Base-by-base conservation (phyloP, 2,888 invertebrate species). In the Nezara viridula region DNA sequence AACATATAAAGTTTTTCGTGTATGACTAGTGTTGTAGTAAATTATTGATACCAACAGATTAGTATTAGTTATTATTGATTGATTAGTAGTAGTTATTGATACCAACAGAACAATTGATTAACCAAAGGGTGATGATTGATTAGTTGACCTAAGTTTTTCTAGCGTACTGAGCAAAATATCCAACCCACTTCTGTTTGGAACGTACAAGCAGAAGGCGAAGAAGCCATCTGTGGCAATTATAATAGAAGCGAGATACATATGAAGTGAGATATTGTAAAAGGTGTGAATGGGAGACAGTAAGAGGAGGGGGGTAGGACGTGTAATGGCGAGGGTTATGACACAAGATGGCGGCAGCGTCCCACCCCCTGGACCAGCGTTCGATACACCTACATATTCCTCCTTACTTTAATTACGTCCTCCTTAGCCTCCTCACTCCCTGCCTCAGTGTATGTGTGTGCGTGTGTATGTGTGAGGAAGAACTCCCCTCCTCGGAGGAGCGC, bases 321-420 rank as follows among this genome's bases (percentile, higher is more conserved):
- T 81, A 81, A 81, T 81, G 81, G 81, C 81, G 81, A 81, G 81
- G 81, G 81, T 81, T 81, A 81, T 81, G 81, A 81, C 81, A 81
- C 81, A 81, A 81, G 81, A 81, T 81, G 81, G 81, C 81, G 81
- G 81, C 81, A 81, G 81, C 81, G 81, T 81, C 81, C 81, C 81
- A 81, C 81, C 81, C 77, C 81, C 81, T 81, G 81, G 81, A 81
- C 81, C 81, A 81, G 81, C 81, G 81, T 44, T 81, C 81, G 81
- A 81, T 81, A 81, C 81, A 81, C 81, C 81, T 81, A 81, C 81
- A 81, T 81, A 81, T 81, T 81, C 81, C 81, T 81, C 81, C 81
- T 81, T 81, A 81, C 81, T 81, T 81, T 81, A 81, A 81, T 81
- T 81, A 81, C 81, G 81, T 81, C 81, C 81, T 81, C 44, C 81